Evolutionary conservation across 2,888 invertebrate species (phyloP), one percentile per base, ranked within the genome.

Genomic region (Notocelia uddmanniana): DNA sequence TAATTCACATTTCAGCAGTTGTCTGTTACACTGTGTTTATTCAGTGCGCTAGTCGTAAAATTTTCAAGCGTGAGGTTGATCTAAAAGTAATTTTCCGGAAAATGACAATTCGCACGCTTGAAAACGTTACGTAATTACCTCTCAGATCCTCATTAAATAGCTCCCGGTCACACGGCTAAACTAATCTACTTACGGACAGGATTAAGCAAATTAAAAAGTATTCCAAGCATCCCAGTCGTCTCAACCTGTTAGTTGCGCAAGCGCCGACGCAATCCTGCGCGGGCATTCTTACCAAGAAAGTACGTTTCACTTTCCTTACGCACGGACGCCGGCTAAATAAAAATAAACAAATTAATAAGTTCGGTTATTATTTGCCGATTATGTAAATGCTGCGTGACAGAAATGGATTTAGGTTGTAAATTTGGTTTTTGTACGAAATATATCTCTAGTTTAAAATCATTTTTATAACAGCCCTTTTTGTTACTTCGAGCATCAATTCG

Each of bases 201-300:
- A 69, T 62, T 48, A 52, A 31, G 34, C 48, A 18, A 19, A 66
- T 48, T 3, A 45, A n/a, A 34, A 64, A 50, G 37, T 59, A 71
- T 67, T 45, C 55, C 48, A 70, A 26, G 37, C 70, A 70, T 59
- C 66, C 64, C 70, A 59, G 18, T 31, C 37, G 41, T 55, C 34
- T 58, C 64, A 64, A 70, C 70, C 70, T 66, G 69, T 57, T 73
- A 21, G 76, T 82, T 80, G 78, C 76, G 78, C 76, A 78, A 78
- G 63, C 41, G 23, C 6, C 76, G 76, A 77, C 75, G 75, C 64
- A 77, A 80, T 89, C 91, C 90, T 82, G 85, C 75, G 77, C 76
- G 70, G 76, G 80, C 89, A 90, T 90, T 90, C 89, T 85, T 85
- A 74, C 76, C 77, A 87, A 78, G 90, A 90, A 90, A 91, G 91